Evolutionary conservation across 2,888 invertebrate species (phyloP), one percentile per base, ranked within the genome.

Genomic region (Diadromus collaris): DNA sequence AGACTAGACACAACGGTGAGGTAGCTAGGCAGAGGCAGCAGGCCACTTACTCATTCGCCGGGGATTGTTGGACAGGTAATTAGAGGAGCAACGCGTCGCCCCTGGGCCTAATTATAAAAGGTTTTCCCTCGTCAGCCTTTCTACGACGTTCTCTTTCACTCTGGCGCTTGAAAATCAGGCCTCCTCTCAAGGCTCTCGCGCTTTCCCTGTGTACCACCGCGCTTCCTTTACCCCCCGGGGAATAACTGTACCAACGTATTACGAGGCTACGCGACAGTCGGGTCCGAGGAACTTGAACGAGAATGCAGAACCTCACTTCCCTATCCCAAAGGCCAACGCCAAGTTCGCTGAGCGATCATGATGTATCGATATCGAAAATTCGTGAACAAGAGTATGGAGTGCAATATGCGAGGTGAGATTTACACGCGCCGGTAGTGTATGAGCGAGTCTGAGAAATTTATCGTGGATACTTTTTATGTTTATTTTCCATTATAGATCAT

Each of bases 31-130:
- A 78, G 82, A 79, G 54, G 77, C 19, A 67, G 61, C 65, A 69
- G 82, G 83, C 85, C 88, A 88, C 88, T 89, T 87, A 86, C 83
- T 88, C 88, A 87, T 87, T 89, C 86, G 86, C 76, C 84, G 81
- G 84, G 84, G 84, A 89, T 89, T 89, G 89, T 90, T 87, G 87
- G 88, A 89, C 88, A 86, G 87, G 88, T 90, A 90, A 90, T 90
- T 90, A 90, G 89, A 88, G 88, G 85, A 88, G 89, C 86, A 88
- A 88, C 88, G 86, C 85, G 87, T 88, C 85, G 89, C 90, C 89
- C 83, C 84, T 85, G 88, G 89, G 89, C 89, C 88, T 90, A 90
- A 90, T 90, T 90, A 90, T 88, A 88, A 89, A 88, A 87, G 84
- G 82, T 83, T 79, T 77, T 78, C 72, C 80, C 75, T 69, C 71